phyloP scores from a whole-genome alignment of 2,113 vertebrate genomes.

The Sula dactylatra region DNA sequence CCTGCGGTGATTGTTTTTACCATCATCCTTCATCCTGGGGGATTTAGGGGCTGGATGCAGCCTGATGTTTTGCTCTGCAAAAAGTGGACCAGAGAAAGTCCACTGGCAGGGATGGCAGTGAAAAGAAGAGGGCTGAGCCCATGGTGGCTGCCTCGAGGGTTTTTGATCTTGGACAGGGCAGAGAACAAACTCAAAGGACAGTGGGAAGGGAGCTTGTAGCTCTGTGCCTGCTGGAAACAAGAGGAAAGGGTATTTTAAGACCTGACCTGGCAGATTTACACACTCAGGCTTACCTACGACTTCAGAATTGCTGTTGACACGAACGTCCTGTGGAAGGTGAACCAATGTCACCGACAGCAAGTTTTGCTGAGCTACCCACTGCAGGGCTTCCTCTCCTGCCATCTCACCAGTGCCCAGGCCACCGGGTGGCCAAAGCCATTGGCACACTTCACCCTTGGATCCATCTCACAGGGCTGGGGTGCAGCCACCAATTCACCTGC shows the following conservation, averaged over 20 bases:
- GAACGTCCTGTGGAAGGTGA: background rate
- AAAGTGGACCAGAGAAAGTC: background rate
- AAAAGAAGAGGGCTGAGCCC: background rate
- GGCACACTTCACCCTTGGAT: background rate
- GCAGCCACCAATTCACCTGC: background rate
- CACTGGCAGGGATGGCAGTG: background rate
- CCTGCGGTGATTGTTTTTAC: background rate
- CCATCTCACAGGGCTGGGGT: accelerated
- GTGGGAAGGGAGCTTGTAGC: background rate
- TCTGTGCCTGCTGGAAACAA: background rate
- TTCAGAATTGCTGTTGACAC: background rate
- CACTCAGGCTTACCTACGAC: accelerated
- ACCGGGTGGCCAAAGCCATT: background rate
- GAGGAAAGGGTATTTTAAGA: background rate
- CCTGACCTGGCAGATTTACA: background rate
- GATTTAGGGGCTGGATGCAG: background rate
- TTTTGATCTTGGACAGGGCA: background rate
- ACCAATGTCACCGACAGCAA: background rate
- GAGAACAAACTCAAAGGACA: background rate
- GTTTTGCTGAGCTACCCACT: background rate
- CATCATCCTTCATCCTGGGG: background rate
- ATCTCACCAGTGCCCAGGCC: too few species aligned
- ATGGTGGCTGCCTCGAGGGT: accelerated
- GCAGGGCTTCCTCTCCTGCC: background rate
- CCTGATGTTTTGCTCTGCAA: background rate